phyloP scores from a whole-genome alignment of 2,888 invertebrate species.

The Congeria kusceri region DNA sequence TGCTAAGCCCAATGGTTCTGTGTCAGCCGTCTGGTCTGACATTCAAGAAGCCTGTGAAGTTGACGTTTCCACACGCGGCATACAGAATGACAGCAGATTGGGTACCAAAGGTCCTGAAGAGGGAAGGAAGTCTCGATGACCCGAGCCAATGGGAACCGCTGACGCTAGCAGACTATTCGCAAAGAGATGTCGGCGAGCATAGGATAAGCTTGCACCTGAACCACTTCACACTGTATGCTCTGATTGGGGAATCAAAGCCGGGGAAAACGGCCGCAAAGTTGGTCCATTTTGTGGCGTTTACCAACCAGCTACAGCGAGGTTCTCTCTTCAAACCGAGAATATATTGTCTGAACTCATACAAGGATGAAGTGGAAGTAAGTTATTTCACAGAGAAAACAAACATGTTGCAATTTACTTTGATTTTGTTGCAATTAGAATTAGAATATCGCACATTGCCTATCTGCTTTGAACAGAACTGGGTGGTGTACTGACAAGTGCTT shows the following conservation, averaged over 20 bases:
- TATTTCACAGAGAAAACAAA: not conserved
- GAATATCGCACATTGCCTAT: too few relatives aligned
- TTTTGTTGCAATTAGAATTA: too few relatives aligned
- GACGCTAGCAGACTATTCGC: slow-evolving; percentile 45
- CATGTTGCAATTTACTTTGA: too few relatives aligned
- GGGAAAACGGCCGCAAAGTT: slow-evolving; percentile 59
- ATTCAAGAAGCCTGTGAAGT: slow-evolving; percentile 59
- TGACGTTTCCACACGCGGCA: slow-evolving; percentile 69
- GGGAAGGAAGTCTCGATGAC: slow-evolving; percentile 44
- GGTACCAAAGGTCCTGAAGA: slow-evolving; percentile 53
- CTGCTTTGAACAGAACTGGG: too few relatives aligned
- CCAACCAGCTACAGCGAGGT: slow-evolving; percentile 49
- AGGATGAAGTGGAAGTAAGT: slow-evolving; percentile 62
- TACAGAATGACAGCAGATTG: slow-evolving; percentile 56
- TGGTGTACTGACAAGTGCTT: too few relatives aligned
- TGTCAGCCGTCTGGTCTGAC: slow-evolving; percentile 64
- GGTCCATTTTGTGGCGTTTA: slow-evolving; percentile 68
- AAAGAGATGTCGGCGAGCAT: slow-evolving; percentile 28
- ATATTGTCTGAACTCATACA: slow-evolving; percentile 68
- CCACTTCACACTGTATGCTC: slow-evolving; percentile 68
- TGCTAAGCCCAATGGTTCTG: slow-evolving; percentile 67
- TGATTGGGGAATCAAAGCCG: slow-evolving; percentile 57
- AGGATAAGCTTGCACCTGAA: slow-evolving; percentile 52
- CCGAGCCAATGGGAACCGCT: slow-evolving; percentile 54
- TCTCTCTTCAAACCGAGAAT: slow-evolving; percentile 63